Evolutionary conservation across 2,113 vertebrate species (phyloP), one percentile per base, ranked within the genome.

Genomic region (Cynoglossus semilaevis): DNA sequence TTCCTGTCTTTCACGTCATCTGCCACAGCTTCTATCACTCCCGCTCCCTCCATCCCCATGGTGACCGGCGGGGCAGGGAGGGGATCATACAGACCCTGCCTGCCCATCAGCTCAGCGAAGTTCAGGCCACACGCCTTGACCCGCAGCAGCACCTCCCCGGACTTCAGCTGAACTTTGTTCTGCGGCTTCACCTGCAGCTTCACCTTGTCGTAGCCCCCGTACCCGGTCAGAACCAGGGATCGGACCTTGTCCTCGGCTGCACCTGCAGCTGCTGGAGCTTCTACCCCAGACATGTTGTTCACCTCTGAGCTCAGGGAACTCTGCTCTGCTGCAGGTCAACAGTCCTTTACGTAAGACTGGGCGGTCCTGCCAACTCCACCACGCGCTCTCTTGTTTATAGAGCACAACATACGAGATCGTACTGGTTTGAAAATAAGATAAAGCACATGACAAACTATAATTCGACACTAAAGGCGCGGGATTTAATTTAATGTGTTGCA

Each of bases 51-150:
- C 92, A 94, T 91, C 12, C 94, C 94, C 22, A 91, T 90, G 2
- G 75, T 88, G 79, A 92, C 44, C 8, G 94, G 94, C 67, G 89
- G 92, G 15, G 90, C 14, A 1, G 93, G 92, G 63, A 92, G 85
- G 12, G 88, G 86, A 15, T 94, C 93, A 78, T 94, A 92, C 52
- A 94, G 63, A 1, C 94, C 94, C 81, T 94, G 94, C 5, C 89
- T 85, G 47, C 77, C 92, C 90, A 95, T 67, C 72, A 96, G 80
- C 59, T 96, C 94, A 4, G 93, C 87, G 74, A 96, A 96, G 88
- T 95, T 96, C 54, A 96, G 89, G 56, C 94, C 94, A 69, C 93
- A 93, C 79, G 94, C 94, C 64, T 82, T 86, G 45, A 96, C 88
- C 8, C 90, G 84, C 46, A 96, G 78, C 34, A 90, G 83, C 16